Percentiles rank a stretch among this genome's conserved stretches.
Evolutionary conservation across 2,888 invertebrate species (phyloP).

Genomic region (Trimorus sp.): DNA sequence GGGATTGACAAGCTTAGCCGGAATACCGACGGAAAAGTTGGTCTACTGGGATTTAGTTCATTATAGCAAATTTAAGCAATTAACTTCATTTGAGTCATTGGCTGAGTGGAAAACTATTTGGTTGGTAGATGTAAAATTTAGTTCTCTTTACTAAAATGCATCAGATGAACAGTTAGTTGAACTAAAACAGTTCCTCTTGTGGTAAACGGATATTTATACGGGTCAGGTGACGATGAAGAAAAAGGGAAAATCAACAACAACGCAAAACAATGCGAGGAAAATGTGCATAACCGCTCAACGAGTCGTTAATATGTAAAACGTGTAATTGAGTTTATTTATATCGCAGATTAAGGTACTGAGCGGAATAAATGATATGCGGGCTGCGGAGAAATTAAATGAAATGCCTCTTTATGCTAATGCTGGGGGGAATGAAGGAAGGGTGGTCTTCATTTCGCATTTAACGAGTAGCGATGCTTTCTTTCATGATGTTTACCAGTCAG

Average conservation of each 20-base stretch:
- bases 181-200: no score
- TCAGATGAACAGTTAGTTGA: no score
- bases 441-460: conserved; percentile 27
- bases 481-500: background rate
- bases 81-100: no score
- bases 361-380: conserved; percentile 48
- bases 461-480: conserved; percentile 17
- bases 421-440: conserved; percentile 17
- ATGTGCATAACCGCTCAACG: conserved; percentile 32
- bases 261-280: conserved; percentile 32
- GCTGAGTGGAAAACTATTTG: no score
- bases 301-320: conserved; percentile 54
- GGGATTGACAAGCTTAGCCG: no score
- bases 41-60: no score
- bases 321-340: conserved; percentile 62
- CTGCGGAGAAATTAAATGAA: conserved; percentile 41
- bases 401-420: conserved; percentile 40
- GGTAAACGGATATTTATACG: no score
- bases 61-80: no score
- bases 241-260: background rate
- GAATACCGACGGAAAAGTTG: no score
- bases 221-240: no score
- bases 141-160: no score
- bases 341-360: conserved; percentile 44
- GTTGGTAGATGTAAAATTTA: no score